Evolutionary conservation across 2,797 vertebrate species (phyloP), one percentile per base, ranked within the genome.

Genomic region (Halcyon leucocephala): DNA sequence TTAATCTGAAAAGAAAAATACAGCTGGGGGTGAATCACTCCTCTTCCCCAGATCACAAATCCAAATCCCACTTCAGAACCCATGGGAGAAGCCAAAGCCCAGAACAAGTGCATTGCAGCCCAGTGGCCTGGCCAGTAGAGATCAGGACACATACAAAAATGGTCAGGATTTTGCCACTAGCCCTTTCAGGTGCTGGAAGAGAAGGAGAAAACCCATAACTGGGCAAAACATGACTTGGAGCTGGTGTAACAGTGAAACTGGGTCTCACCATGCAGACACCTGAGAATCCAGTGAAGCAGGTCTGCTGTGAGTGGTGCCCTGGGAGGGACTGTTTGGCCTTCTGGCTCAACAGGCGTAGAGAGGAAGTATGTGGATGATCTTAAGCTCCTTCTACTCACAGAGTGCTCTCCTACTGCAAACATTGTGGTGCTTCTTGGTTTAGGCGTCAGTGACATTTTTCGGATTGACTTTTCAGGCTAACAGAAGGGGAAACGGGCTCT

Each of bases 401-500:
- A 80, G 29, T 31, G 4, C 11, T 71, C 52, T 55, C 87, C 46
- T 67, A 3, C 52, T 62, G 55, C 81, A 87, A 69, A 35, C 62
- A 69, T 69, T 5, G 0, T 64, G 48, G 54, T 29, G 31, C 28
- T 46, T 89, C 66, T 81, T 52, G 21, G 42, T 91, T 91, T 91
- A 78, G 44, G 33, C 18, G 79, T 89, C 82, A 74, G 1, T 60
- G 48, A 80, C 44, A 42, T 89, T 94, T 93, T 82, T 85, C 7
- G 1, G 41, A 42, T 42, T 86, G 70, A 66, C 58, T 85, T 92
- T 91, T 84, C 67, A 58, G 64, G 17, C 60, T 92, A 82, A 77
- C 84, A 91, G 79, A 82, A 89, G 90, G 89, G 46, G 29, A 49
- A 87, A 95, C 4, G 42, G 54, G 78, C 46, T 73, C 73, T 77